Evolutionary conservation across 1,140 invertebrate genomes (phyloP).

Genomic region (Papilio dardanus): DNA sequence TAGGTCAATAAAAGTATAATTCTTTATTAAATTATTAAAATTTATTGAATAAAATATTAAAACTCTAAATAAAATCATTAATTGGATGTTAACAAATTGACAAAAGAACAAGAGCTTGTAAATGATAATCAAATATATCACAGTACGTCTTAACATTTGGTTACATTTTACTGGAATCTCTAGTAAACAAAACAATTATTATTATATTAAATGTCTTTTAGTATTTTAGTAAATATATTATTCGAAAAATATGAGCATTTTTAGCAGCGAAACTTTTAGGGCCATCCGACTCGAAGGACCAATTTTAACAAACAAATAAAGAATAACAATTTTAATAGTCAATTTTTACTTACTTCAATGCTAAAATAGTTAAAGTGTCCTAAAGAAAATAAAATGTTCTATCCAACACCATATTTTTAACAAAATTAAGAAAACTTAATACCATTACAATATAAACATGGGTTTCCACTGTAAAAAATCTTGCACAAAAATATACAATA

Average conservation of each 20-base stretch:
- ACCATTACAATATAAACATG: neutral
- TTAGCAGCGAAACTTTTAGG: too few relatives aligned
- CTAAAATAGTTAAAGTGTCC: too few relatives aligned
- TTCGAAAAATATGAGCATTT: too few relatives aligned
- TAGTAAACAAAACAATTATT: too few relatives aligned
- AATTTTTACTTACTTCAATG: too few relatives aligned
- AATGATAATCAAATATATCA: constrained; percentile 43
- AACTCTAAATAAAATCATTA: neutral
- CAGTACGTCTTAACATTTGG: constrained; percentile 42
- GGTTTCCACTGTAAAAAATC: too few relatives aligned
- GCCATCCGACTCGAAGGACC: too few relatives aligned
- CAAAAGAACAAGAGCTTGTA: constrained; percentile 17
- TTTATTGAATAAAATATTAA: constrained; percentile 1
- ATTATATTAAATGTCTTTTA: too few relatives aligned
- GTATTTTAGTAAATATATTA: too few relatives aligned
- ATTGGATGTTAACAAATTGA: neutral
- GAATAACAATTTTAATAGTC: too few relatives aligned
- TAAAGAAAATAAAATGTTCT: neutral
- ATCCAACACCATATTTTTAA: neutral
- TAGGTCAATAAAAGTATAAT: neutral
- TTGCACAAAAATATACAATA: too few relatives aligned
- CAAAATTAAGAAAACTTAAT: neutral
- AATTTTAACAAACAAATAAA: too few relatives aligned
- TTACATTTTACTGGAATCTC: constrained; percentile 35
- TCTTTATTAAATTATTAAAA: neutral